A percentile compares a stretch with the other conserved stretches of the same genome.
Conservation (phyloP, 35 echinoderm and acorn worm species). For the Strongylocentrotus purpuratus region DNA sequence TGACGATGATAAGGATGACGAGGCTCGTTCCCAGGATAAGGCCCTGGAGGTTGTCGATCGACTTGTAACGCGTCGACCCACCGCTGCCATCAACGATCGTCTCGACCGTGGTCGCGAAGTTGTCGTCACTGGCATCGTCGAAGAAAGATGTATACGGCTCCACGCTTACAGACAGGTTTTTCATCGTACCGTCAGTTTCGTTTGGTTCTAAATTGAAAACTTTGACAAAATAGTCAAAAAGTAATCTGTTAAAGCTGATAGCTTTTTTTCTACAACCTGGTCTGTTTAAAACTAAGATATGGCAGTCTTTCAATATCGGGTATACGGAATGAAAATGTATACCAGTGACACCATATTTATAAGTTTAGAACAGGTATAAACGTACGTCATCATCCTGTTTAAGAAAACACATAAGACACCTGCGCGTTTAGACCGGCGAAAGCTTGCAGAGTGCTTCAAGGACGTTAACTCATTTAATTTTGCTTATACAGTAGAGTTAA, state of each 20-base stretch:
- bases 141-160: background rate
- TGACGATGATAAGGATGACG: slow-evolving; percentile 26
- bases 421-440: no score
- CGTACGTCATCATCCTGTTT: background rate
- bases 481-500: no score
- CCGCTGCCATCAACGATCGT: background rate
- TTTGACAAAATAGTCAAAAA: no score
- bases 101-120: background rate
- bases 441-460: no score
- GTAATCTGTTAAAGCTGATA: background rate
- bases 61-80: background rate
- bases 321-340: background rate
- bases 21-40: background rate
- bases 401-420: background rate
- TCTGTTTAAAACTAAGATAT: no score
- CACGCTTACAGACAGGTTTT: background rate
- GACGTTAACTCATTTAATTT: no score
- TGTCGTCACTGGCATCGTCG: background rate
- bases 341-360: no score
- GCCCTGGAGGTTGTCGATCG: background rate
- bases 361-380: background rate
- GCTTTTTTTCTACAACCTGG: background rate
- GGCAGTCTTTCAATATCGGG: no score
- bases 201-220: no score
- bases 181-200: background rate